Evolutionary conservation across 2,797 vertebrate genomes (phyloP).

Genomic region (Lepus oiostolus): DNA sequence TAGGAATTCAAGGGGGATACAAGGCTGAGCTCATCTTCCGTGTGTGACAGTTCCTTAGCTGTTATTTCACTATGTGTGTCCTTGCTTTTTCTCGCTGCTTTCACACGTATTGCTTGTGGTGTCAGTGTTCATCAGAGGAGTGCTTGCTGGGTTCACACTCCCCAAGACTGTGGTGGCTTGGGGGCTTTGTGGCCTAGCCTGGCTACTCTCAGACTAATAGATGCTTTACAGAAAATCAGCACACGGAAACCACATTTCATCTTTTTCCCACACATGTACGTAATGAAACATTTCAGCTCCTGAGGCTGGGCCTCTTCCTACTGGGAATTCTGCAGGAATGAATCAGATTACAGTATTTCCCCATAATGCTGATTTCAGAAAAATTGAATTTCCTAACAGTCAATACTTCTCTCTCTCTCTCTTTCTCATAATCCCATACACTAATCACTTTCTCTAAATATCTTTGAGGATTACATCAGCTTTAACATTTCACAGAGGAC

Average conservation of each 20-base stretch:
- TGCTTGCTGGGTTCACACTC: neutral
- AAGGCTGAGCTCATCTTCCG: conserved; percentile 54
- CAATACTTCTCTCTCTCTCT: conserved; percentile 68
- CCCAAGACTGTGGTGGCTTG: neutral
- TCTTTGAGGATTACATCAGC: conserved; percentile 57
- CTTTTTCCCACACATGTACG: conserved; percentile 66
- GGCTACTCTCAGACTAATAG: conserved; percentile 63
- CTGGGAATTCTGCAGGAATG: conserved; percentile 70
- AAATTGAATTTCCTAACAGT: conserved; percentile 80
- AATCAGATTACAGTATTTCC: conserved; percentile 80
- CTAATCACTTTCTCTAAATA: conserved; percentile 69
- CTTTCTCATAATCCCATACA: conserved; percentile 63
- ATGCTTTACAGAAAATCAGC: conserved; percentile 64
- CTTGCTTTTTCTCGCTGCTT: conserved; percentile 68
- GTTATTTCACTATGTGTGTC: neutral
- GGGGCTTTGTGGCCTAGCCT: conserved; percentile 62
- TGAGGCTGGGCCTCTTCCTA: conserved; percentile 55
- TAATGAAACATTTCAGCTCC: conserved; percentile 79
- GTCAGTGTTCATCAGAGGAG: conserved; percentile 21
- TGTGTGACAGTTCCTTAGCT: conserved; percentile 1
- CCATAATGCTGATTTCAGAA: conserved; percentile 76
- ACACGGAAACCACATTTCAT: conserved; percentile 72
- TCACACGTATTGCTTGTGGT: neutral
- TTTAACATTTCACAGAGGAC: conserved; percentile 72
- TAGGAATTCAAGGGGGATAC: neutral